Base-by-base conservation (phyloP, 2,113 vertebrate genomes). In the Nipponia nippon region DNA sequence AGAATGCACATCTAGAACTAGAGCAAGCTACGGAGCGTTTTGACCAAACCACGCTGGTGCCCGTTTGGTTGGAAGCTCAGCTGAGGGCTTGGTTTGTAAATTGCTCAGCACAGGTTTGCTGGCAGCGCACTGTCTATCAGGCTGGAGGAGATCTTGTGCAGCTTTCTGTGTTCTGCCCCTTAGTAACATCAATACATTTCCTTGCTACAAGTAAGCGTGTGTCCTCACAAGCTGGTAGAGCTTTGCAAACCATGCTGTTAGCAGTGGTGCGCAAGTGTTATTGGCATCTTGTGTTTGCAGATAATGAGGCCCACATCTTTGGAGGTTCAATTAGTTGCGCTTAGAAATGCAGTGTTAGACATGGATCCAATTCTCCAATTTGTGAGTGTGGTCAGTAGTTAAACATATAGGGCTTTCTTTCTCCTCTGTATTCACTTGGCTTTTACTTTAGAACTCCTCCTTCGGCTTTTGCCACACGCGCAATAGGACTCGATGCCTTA, bases 81-180 rank as follows among this genome's bases (percentile, higher is more conserved):
- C 44, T 26, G 46, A 53, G 32, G 20, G 23, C 16, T 75, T 13
- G 13, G 30, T 14, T 42, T 36, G 17, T 27, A 7, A 27, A 25
- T 26, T 5, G 19, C 38, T 38, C 20, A 15, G 36, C 26, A 6
- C 0, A 0, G 10, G 20, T 55, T 71, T 58, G 38, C 52, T 56
- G 72, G 15, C 4, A 15, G 18, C 4, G 9, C 1, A 0, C 16
- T 19, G 9, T 20, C 26, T 9, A 2, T 49, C 30, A 5, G 62
- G 36, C 72, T 69, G 44, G 3, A 10, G 50, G 2, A 34, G 83
- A 10, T 30, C 36, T 56, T 11, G 56, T 34, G 44, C 61, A 44
- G 1, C 42, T 36, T 59, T 22, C 55, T 58, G 11, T n/a, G 0
- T 21, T 36, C 32, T 69, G 15, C 34, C 27, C 32, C 29, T 76